Conservation (phyloP, 2,888 invertebrate species). For the Frankliniella intonsa region DNA sequence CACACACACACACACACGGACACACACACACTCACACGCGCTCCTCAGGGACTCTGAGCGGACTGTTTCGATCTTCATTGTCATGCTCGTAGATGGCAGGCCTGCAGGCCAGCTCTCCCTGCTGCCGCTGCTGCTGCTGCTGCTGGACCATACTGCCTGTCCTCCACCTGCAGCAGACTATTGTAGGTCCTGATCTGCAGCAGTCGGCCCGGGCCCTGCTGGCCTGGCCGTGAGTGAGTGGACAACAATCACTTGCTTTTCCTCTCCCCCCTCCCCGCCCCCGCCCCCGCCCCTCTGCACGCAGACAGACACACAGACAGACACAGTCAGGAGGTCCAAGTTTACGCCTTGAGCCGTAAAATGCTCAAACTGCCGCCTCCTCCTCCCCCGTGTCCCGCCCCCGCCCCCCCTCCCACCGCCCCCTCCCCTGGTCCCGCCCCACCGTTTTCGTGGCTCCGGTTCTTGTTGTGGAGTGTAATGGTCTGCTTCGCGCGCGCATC, state of each 20-base stretch:
- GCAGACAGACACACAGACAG: no score
- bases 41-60: not conserved
- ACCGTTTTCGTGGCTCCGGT: not conserved
- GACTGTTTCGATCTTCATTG: not conserved
- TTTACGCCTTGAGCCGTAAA: not conserved
- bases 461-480: no score
- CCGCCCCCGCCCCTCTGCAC: not conserved
- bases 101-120: not conserved
- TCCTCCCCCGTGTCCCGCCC: not conserved
- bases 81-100: not conserved
- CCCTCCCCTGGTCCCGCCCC: not conserved
- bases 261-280: not conserved
- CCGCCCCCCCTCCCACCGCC: not conserved
- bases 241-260: not conserved
- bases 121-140: no score
- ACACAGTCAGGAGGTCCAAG: no score
- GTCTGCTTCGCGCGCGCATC: no score
- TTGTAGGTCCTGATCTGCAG: no score
- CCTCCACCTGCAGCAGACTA: no score
- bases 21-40: no score
- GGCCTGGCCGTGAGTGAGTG: not conserved
- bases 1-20: no score
- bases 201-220: not conserved
- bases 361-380: not conserved
- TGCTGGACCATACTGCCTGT: not conserved